Percentiles rank a stretch among this genome's conserved stretches.
Conservation (phyloP, 2,113 vertebrate species). For the Trematomus loennbergii region DNA sequence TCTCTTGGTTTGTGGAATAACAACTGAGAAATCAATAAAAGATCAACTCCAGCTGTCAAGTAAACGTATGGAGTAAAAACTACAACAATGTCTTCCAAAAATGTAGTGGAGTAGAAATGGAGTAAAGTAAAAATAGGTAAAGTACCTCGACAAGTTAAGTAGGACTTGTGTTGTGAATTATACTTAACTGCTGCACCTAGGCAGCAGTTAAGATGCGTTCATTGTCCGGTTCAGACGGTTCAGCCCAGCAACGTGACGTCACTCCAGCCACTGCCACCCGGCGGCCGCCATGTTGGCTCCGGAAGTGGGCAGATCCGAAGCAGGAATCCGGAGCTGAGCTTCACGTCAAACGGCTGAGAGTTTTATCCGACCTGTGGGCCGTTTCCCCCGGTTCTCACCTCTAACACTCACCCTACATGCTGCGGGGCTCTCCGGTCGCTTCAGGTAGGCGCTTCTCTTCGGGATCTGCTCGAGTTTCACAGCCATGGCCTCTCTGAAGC, state of each 20-base stretch:
- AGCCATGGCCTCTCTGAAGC: slow-evolving; percentile 91
- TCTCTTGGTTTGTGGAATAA: no score
- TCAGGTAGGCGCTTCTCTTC: slow-evolving; percentile 42
- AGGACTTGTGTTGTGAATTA: no score
- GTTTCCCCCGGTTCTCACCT: slow-evolving; percentile 11
- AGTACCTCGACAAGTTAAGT: no score
- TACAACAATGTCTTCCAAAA: no score
- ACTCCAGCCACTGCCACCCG: slow-evolving; percentile 52
- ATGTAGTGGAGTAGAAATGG: no score
- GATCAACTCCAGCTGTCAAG: no score
- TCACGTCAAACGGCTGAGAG: slow-evolving; percentile 34
- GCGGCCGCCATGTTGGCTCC: slow-evolving; percentile 90
- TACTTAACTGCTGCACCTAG: no score
- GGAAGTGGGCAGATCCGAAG: slow-evolving; percentile 75
- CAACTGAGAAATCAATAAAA: no score
- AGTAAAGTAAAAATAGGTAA: no score
- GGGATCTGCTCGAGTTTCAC: slow-evolving; percentile 39
- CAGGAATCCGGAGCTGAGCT: slow-evolving; percentile 59
- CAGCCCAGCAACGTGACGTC: slow-evolving; percentile 80
- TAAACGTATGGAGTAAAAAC: no score
- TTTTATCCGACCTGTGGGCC: slow-evolving; percentile 20
- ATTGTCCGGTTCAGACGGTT: neutral
- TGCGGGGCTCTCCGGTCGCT: slow-evolving; percentile 27
- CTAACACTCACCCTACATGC: slow-evolving; percentile 57
- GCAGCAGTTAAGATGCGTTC: slow-evolving; percentile 43